Evolutionary conservation across 2,888 invertebrate genomes (phyloP).

Genomic region (Reticulitermes lucifugus): DNA sequence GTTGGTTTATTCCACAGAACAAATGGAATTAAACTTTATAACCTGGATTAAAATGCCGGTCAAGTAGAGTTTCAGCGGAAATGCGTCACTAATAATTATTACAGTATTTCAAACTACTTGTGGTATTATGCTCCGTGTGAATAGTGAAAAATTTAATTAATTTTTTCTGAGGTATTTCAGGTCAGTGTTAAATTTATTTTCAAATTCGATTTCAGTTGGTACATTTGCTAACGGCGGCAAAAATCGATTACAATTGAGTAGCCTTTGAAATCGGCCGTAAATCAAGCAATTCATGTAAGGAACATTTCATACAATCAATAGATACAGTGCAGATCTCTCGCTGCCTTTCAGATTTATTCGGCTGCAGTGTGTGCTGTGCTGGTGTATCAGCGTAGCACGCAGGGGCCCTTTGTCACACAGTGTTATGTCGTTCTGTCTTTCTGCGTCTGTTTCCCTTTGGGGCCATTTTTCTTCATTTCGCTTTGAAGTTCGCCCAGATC

Average conservation of each 20-base stretch:
- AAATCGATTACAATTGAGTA: too few relatives aligned
- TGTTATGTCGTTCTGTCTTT: neutral
- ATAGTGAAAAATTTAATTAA: neutral
- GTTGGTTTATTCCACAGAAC: conserved; percentile 6
- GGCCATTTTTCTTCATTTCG: conserved; percentile 10
- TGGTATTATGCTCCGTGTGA: neutral
- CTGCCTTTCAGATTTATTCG: too few relatives aligned
- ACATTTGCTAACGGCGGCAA: too few relatives aligned
- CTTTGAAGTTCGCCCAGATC: neutral
- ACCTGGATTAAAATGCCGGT: conserved; percentile 1
- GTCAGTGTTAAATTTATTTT: neutral
- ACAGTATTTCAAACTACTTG: too few relatives aligned
- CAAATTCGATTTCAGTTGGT: too few relatives aligned
- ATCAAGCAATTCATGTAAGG: too few relatives aligned
- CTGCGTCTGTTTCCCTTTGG: neutral
- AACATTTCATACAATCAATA: too few relatives aligned
- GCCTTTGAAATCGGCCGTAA: too few relatives aligned
- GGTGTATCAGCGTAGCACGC: too few relatives aligned
- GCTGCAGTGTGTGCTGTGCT: too few relatives aligned
- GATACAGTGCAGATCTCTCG: too few relatives aligned
- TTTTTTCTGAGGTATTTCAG: too few relatives aligned
- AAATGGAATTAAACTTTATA: neutral
- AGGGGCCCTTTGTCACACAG: neutral
- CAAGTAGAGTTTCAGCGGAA: neutral
- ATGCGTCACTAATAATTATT: neutral